phyloP scores from a whole-genome alignment of 2,888 invertebrate genomes.

The Atherix ibis region DNA sequence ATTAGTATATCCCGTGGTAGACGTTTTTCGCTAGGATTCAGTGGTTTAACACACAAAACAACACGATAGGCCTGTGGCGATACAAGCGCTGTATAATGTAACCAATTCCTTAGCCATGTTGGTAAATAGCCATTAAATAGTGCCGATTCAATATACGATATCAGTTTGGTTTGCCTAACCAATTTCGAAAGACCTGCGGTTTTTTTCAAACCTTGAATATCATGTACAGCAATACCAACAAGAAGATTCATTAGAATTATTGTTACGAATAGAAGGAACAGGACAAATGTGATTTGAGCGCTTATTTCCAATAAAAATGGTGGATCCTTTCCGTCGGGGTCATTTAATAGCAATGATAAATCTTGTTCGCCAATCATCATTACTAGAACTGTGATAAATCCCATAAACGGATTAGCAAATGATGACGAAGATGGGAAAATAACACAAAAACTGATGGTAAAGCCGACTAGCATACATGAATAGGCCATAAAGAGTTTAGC shows the following conservation, averaged over 20 bases:
- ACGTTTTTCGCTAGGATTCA: conserved; percentile 69
- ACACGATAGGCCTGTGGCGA: conserved; percentile 70
- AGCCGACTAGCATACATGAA: conserved; percentile 68
- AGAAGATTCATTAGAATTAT: conserved; percentile 73
- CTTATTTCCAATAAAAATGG: conserved; percentile 63
- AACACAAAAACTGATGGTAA: conserved; percentile 76
- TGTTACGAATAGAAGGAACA: conserved; percentile 68
- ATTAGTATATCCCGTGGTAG: conserved; percentile 63
- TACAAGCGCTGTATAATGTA: conserved; percentile 63
- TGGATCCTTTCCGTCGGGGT: conserved; percentile 60
- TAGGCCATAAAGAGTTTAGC: conserved; percentile 74
- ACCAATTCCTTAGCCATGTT: conserved; percentile 51
- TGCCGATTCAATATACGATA: conserved; percentile 70
- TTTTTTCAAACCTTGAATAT: conserved; percentile 71
- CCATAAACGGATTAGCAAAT: conserved; percentile 71
- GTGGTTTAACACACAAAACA: conserved; percentile 65
- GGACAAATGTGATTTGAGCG: conserved; percentile 65
- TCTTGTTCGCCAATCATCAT: conserved; percentile 84
- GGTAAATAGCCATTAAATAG: conserved; percentile 66
- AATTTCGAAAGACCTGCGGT: conserved; percentile 71
- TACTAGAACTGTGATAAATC: conserved; percentile 67
- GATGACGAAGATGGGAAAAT: conserved; percentile 70
- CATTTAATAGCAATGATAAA: conserved; percentile 56
- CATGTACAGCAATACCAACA: conserved; percentile 76
- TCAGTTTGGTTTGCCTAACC: conserved; percentile 72